These are phyloP conservation scores for Hypena proboscidalis DNA, from an alignment of 2,888 invertebrate genomes.

Conservation along the genomic window DNA sequence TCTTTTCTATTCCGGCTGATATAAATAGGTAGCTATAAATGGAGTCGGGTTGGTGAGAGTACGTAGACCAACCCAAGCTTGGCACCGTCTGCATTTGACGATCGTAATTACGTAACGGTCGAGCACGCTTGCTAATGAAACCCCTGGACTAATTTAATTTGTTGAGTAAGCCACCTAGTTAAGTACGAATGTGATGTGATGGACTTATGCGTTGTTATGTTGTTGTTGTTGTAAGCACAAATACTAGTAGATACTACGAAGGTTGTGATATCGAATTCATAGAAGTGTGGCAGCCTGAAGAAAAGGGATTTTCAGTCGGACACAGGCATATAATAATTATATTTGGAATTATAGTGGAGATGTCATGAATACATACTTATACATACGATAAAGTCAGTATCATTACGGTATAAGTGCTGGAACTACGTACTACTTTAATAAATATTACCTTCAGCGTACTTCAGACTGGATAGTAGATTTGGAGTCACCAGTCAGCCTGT, in stretches of 20 bases:
- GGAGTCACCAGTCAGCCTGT: no score
- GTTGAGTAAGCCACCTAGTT: conserved; percentile 42
- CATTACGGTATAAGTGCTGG: no score
- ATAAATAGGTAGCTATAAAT: conserved; percentile 23
- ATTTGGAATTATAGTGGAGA: no score
- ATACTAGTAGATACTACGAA: no score
- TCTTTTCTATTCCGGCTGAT: conserved; percentile 16
- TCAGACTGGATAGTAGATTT: no score
- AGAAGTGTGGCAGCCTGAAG: no score
- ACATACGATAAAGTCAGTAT: no score
- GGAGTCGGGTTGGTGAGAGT: conserved; percentile 13
- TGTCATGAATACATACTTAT: neutral
- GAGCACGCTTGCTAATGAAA: conserved; percentile 58
- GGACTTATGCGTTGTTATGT: conserved; percentile 15
- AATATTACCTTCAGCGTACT: no score
- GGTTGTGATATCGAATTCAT: no score
- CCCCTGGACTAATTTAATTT: conserved; percentile 62
- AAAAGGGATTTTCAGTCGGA: no score
- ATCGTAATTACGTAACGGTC: conserved; percentile 60
- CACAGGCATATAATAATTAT: no score
- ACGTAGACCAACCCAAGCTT: conserved; percentile 13
- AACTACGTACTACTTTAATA: neutral
- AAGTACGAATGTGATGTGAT: conserved; percentile 16
- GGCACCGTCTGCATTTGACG: conserved; percentile 64
- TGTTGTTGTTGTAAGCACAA: neutral